Percentiles rank a stretch among this genome's conserved stretches.
These are phyloP conservation scores for Hylaeus anthracinus DNA, from an alignment of 1,140 invertebrate species.

Conservation along the genomic window DNA sequence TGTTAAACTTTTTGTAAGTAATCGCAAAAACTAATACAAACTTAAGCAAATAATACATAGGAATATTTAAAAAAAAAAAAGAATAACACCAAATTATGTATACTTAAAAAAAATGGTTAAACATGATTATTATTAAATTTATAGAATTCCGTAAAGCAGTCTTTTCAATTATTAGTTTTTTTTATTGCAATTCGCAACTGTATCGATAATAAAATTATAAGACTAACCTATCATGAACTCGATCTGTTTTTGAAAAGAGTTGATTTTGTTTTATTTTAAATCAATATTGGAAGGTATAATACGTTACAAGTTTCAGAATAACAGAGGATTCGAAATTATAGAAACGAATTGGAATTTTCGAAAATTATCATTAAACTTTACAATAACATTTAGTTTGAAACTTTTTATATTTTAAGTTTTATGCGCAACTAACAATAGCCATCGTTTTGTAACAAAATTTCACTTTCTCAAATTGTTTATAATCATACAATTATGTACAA, in stretches of 20 bases:
- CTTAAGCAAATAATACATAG: slow-evolving; percentile 8
- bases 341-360: not conserved
- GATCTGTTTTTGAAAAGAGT: not conserved
- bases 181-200: not conserved
- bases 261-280: not conserved
- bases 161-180: slow-evolving; percentile 17
- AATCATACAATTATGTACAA: slow-evolving; percentile 52
- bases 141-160: slow-evolving; percentile 32
- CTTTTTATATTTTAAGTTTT: slow-evolving; percentile 13
- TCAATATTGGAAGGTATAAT: not conserved
- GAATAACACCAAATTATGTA: slow-evolving; percentile 17
- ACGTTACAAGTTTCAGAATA: not conserved
- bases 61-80: slow-evolving; percentile 9
- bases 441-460: slow-evolving; percentile 36
- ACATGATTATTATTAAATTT: slow-evolving; percentile 3
- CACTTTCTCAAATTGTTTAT: slow-evolving; percentile 30
- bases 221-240: slow-evolving; percentile 5
- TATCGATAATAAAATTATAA: not conserved
- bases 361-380: not conserved
- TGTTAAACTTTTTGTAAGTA: slow-evolving; percentile 14
- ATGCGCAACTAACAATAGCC: not conserved
- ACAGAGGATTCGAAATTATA: slow-evolving; percentile 6
- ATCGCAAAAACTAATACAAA: not conserved
- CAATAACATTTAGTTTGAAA: not conserved
- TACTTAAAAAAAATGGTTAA: slow-evolving; percentile 23